Conservation (phyloP, 2,113 vertebrate species). For the Lepisosteus osseus region DNA sequence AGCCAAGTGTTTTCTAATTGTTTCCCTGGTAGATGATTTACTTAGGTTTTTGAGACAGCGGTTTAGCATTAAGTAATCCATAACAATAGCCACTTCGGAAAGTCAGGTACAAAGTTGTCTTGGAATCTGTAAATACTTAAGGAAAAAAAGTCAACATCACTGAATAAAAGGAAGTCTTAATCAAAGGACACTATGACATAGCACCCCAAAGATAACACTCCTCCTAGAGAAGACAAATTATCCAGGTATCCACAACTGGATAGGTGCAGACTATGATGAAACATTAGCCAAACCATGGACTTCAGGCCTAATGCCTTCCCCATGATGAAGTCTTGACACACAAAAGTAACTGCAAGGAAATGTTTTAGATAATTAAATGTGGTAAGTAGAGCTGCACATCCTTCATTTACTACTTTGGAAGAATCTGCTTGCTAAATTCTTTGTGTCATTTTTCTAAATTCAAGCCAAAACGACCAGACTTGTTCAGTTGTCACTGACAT, state of each 20-base stretch:
- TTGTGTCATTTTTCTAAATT: too few species aligned
- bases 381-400: too few species aligned
- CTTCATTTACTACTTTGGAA: too few species aligned
- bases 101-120: conserved; percentile 7
- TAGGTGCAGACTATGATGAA: too few species aligned
- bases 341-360: too few species aligned
- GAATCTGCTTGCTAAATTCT: too few species aligned
- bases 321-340: too few species aligned
- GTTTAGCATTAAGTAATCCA: conserved; percentile 17
- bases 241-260: too few species aligned
- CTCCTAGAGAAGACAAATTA: neutral
- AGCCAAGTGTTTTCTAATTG: conserved; percentile 12
- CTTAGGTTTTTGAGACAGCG: conserved; percentile 2
- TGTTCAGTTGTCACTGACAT: too few species aligned
- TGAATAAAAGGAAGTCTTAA: conserved; percentile 15
- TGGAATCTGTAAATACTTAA: conserved; percentile 10
- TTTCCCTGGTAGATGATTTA: conserved; percentile 27
- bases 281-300: too few species aligned
- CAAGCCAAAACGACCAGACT: too few species aligned
- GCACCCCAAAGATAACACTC: neutral
- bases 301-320: too few species aligned
- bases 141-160: conserved; percentile 3
- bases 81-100: conserved; percentile 3
- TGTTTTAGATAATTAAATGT: conserved; percentile 17
- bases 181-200: conserved; percentile 1